Evolutionary conservation across 92 coral and sea anemone species (phyloP), one percentile per base, ranked within the genome.

Genomic region (Anthopleura xanthogrammica): DNA sequence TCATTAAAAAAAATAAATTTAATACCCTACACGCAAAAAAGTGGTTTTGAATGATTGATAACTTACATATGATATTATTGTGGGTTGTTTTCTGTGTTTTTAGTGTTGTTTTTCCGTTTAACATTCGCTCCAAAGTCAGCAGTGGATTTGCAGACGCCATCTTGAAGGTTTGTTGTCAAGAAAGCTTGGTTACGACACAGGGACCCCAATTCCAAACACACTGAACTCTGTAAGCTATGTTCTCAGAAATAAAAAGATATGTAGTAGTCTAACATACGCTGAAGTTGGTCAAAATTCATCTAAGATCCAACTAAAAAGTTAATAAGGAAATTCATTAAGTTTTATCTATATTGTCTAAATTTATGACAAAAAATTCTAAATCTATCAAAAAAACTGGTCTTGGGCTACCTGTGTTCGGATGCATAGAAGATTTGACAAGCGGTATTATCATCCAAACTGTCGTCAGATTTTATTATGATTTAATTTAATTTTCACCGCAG

Each of bases 71-170:
- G 68, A 96, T 96, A 60, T 96, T 91, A 13, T 88, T 84, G 80
- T 96, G 99, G 0, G 98, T 92, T 20, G 93, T 86, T 88, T 94
- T 94, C 83, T 92, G 98, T 20, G 98, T 94, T 88, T 92, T 94
- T 14, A 96, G 89, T 41, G 98, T 94, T 41, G 99, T 94, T 83
- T 93, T 92, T 7, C 96, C 99, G 76, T 92, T 93, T 17, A 94
- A 79, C 99, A 96, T 92, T 83, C 95, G 94, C 84, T 94, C 98
- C 65, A 96, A 82, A 72, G 98, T 90, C 17, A 89, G 87, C 65
- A 92, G 80, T 36, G 98, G 92, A 74, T 86, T 89, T 48, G 77
- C 88, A 52, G 97, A 94, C 97, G 97, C 99, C 99, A 96, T 96
- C 70, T 96, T 93, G 93, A 58, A 80, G 50, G 50, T 46, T 70